A percentile compares a stretch with the other conserved stretches of the same genome.
These are phyloP conservation scores for Drosophila burlai DNA, from an alignment of 1,140 invertebrate genomes.

Conservation along the genomic window DNA sequence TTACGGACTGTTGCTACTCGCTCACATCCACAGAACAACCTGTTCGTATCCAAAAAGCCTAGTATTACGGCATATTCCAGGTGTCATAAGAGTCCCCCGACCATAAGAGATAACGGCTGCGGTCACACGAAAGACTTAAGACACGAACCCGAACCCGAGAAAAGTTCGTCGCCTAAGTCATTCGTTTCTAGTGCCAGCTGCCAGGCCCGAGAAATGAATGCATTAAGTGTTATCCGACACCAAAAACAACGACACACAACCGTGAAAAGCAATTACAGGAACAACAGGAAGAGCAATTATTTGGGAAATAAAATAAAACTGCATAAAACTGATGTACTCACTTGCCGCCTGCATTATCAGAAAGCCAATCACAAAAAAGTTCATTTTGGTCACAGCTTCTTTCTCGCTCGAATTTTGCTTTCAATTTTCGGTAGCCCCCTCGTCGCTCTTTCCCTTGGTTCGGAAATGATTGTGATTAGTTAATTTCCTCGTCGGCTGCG, in stretches of 20 bases:
- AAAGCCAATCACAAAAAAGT: conserved; percentile 83
- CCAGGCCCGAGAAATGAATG: conserved; percentile 10
- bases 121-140: conserved; percentile 55
- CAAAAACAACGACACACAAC: conserved; percentile 8
- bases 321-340: conserved; percentile 57
- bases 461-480: conserved; percentile 47
- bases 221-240: conserved; percentile 38
- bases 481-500: conserved; percentile 52
- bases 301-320: conserved; percentile 31
- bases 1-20: conserved; percentile 1
- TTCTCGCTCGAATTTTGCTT: conserved; percentile 43
- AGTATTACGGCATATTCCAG: conserved; percentile 40
- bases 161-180: conserved; percentile 41
- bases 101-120: conserved; percentile 18
- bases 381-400: conserved; percentile 65
- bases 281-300: conserved; percentile 26
- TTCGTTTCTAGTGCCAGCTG: conserved; percentile 14
- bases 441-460: conserved; percentile 8
- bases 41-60: conserved; percentile 19
- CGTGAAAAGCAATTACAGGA: conserved; percentile 40
- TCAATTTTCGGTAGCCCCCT: conserved; percentile 20
- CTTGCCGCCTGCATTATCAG: conserved; percentile 84
- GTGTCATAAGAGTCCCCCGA: conserved; percentile 36
- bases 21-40: conserved; percentile 17
- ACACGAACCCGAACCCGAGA: conserved; percentile 50